These are phyloP conservation scores for Rhagonycha fulva DNA, from an alignment of 2,888 invertebrate genomes.

Conservation along the genomic window DNA sequence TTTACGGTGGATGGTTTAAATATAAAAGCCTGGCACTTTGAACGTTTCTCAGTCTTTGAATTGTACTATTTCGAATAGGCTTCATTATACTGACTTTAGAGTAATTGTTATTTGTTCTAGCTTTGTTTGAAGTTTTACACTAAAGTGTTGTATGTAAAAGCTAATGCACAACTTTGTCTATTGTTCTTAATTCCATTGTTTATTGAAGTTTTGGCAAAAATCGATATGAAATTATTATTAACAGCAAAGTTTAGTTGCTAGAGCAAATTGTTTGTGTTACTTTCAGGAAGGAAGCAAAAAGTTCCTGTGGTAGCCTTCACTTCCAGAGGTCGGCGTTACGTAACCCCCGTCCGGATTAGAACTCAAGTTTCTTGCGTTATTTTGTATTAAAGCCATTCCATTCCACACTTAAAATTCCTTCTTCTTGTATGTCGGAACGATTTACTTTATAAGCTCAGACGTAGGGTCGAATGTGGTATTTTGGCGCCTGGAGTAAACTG, in stretches of 20 bases:
- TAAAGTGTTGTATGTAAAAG: slow-evolving; percentile 17
- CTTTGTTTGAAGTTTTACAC: slow-evolving; percentile 27
- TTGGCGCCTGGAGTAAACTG: no score
- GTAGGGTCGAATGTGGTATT: no score
- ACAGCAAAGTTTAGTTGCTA: neutral
- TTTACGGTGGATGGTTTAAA: slow-evolving; percentile 29
- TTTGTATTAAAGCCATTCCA: neutral
- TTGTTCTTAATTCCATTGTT: slow-evolving; percentile 24
- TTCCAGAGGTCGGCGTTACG: neutral
- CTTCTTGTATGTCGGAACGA: neutral
- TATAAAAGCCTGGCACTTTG: slow-evolving; percentile 18
- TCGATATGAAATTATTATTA: slow-evolving; percentile 18
- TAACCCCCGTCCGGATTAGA: neutral
- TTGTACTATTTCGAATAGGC: slow-evolving; percentile 15
- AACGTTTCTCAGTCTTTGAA: slow-evolving; percentile 29
- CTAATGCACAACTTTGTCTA: slow-evolving; percentile 21
- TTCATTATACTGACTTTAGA: slow-evolving; percentile 19
- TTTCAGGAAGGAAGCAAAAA: neutral
- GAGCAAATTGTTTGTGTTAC: neutral
- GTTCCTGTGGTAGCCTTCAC: neutral
- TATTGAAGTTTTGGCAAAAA: slow-evolving; percentile 14
- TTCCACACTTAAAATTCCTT: neutral
- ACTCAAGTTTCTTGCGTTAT: neutral
- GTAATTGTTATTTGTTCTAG: slow-evolving; percentile 26
- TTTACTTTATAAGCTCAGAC: neutral